A percentile compares a stretch with the other conserved stretches of the same genome.
Evolutionary conservation across 2,797 vertebrate species (phyloP).

Genomic region (Sphenodon punctatus): DNA sequence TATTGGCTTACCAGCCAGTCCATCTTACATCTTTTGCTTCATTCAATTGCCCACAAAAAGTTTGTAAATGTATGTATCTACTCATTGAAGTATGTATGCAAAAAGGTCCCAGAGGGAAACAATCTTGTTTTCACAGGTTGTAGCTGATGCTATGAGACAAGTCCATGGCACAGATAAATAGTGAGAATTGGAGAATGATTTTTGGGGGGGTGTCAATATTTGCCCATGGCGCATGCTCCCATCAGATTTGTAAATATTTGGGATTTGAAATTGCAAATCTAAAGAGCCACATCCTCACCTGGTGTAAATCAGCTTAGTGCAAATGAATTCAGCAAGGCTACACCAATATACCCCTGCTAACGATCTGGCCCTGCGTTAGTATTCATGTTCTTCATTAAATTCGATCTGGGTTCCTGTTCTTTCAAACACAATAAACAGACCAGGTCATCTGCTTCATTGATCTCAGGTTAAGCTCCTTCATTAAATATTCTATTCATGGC

Average conservation of each 20-base stretch:
- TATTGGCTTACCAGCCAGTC: conserved; percentile 59
- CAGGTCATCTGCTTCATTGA: conserved; percentile 45
- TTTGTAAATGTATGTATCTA: conserved; percentile 45
- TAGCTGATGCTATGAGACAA: conserved; percentile 51
- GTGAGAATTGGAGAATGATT: conserved; percentile 54
- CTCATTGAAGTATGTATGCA: conserved; percentile 61
- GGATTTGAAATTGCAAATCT: conserved; percentile 31
- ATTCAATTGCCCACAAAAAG: conserved; percentile 39
- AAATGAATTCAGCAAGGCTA: conserved; percentile 13
- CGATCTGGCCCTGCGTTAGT: conserved; percentile 27
- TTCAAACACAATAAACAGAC: conserved; percentile 40
- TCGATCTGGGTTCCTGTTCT: conserved; percentile 17
- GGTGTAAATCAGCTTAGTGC: conserved; percentile 6
- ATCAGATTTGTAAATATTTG: conserved; percentile 21
- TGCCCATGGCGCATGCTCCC: background rate
- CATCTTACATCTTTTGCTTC: conserved; percentile 21
- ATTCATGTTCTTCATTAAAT: conserved; percentile 34
- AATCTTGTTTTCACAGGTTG: conserved; percentile 61
- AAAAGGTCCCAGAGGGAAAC: conserved; percentile 45
- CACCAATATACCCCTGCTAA: conserved; percentile 1
- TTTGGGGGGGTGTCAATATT: conserved; percentile 43
- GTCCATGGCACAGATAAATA: conserved; percentile 45
- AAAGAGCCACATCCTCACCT: background rate
- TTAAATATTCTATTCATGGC: conserved; percentile 36
- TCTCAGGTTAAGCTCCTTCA: conserved; percentile 51